These are phyloP conservation scores for Eospalax fontanierii DNA, from an alignment of 2,797 vertebrate species.

Conservation along the genomic window DNA sequence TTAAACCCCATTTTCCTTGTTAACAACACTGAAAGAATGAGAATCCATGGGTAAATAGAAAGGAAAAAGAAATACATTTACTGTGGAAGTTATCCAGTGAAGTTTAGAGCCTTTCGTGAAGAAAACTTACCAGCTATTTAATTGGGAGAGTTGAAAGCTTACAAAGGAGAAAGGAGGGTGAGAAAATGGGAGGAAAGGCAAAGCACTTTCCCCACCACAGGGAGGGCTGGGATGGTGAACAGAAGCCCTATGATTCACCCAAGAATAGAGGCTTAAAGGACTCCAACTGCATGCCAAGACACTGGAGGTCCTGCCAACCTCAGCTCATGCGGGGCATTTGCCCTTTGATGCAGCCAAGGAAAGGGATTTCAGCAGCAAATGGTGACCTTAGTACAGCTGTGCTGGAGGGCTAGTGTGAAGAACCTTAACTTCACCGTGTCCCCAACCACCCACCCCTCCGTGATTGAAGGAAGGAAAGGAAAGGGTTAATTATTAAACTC, in stretches of 20 bases:
- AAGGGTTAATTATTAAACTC: neutral
- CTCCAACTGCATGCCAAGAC: constrained; percentile 69
- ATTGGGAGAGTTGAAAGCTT: constrained; percentile 77
- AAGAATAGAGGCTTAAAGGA: constrained; percentile 75
- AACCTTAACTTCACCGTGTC: neutral
- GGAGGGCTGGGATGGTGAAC: constrained; percentile 60
- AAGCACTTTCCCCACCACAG: constrained; percentile 45
- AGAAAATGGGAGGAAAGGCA: constrained; percentile 69
- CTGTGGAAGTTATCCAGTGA: constrained; percentile 33
- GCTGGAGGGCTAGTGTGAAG: neutral
- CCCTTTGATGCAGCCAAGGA: constrained; percentile 79
- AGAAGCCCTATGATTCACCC: constrained; percentile 79
- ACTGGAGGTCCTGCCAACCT: constrained; percentile 73
- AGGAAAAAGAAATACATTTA: constrained; percentile 55
- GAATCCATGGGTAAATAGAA: constrained; percentile 39
- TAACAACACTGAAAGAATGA: constrained; percentile 37
- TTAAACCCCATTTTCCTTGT: neutral
- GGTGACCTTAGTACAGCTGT: constrained; percentile 71
- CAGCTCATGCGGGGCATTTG: constrained; percentile 61
- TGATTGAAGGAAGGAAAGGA: neutral
- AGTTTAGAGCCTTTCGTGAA: constrained; percentile 62
- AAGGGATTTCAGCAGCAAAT: constrained; percentile 63
- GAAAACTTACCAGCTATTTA: constrained; percentile 73
- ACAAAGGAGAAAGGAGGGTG: constrained; percentile 80
- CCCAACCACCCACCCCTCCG: neutral